Percentiles rank a stretch among this genome's conserved stretches.
Evolutionary conservation across 2,888 invertebrate genomes (phyloP).

Genomic region (Sclerodermus sp.): DNA sequence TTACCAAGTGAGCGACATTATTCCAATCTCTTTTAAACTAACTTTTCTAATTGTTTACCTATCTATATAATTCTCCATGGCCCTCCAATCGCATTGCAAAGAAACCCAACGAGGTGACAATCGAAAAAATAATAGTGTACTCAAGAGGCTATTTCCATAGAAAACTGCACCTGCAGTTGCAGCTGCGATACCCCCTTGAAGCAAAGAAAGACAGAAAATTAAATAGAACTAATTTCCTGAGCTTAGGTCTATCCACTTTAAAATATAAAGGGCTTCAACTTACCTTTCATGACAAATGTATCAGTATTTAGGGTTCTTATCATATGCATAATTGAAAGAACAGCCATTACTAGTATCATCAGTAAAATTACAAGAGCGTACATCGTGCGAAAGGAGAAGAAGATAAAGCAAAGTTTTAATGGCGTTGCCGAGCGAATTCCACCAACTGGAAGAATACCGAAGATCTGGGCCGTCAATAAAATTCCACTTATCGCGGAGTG

Average conservation of each 20-base stretch:
- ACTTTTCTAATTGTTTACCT: slow-evolving; percentile 13
- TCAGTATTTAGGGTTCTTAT: slow-evolving; percentile 39
- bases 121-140: slow-evolving; percentile 43
- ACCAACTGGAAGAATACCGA: slow-evolving; percentile 47
- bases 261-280: no score
- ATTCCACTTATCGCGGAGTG: slow-evolving; percentile 43
- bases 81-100: slow-evolving; percentile 48
- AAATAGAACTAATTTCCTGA: no score
- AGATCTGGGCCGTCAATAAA: slow-evolving; percentile 46
- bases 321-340: slow-evolving; percentile 44
- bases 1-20: no score
- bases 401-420: slow-evolving; percentile 34
- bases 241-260: no score
- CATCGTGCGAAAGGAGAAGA: slow-evolving; percentile 30
- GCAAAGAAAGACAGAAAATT: not conserved
- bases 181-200: slow-evolving; percentile 45
- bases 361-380: slow-evolving; percentile 32
- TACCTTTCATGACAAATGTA: slow-evolving; percentile 42
- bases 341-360: slow-evolving; percentile 31
- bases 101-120: slow-evolving; percentile 47
- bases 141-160: slow-evolving; percentile 52
- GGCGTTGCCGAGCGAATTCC: slow-evolving; percentile 36
- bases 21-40: no score
- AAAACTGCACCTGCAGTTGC: slow-evolving; percentile 54
- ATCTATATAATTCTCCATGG: slow-evolving; percentile 48